phyloP scores from a whole-genome alignment of 2,888 invertebrate genomes.

The Lamproptera curius region DNA sequence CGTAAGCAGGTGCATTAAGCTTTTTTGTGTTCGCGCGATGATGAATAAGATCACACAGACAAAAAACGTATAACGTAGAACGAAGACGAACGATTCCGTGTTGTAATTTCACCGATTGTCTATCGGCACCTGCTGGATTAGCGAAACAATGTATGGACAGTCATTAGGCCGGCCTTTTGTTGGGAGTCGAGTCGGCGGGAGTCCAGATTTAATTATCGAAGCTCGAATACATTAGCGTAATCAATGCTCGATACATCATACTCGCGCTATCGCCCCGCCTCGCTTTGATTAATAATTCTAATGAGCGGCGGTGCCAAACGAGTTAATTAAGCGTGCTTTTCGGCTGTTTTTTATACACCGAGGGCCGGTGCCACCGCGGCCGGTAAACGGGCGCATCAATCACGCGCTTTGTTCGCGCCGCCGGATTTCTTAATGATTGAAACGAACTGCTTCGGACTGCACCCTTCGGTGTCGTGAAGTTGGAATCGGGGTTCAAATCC shows the following conservation, averaged over 20 bases:
- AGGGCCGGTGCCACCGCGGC: slow-evolving; percentile 61
- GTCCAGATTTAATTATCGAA: slow-evolving; percentile 71
- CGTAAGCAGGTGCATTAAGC: slow-evolving; percentile 22
- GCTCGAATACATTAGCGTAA: slow-evolving; percentile 71
- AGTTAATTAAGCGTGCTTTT: slow-evolving; percentile 76
- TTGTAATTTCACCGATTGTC: slow-evolving; percentile 27
- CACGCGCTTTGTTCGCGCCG: slow-evolving; percentile 71
- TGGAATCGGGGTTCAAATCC: too few species aligned
- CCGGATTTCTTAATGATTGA: slow-evolving; percentile 73
- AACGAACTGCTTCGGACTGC: slow-evolving; percentile 31
- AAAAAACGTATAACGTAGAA: neutral
- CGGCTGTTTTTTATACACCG: too few species aligned
- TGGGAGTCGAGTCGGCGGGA: slow-evolving; percentile 59
- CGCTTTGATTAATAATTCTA: slow-evolving; percentile 76
- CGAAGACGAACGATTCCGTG: slow-evolving; percentile 15
- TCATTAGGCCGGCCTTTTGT: slow-evolving; percentile 51
- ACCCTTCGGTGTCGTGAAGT: too few species aligned
- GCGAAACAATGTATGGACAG: slow-evolving; percentile 43
- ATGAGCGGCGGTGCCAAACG: slow-evolving; percentile 77
- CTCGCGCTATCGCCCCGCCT: slow-evolving; percentile 70
- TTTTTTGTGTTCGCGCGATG: slow-evolving; percentile 13
- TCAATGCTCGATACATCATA: slow-evolving; percentile 77
- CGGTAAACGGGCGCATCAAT: slow-evolving; percentile 74
- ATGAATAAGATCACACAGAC: neutral
- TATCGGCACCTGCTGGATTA: slow-evolving; percentile 38